A percentile compares a stretch with the other conserved stretches of the same genome.
Evolutionary conservation across 2,888 invertebrate species (phyloP).

Genomic region (Rotaria socialis): DNA sequence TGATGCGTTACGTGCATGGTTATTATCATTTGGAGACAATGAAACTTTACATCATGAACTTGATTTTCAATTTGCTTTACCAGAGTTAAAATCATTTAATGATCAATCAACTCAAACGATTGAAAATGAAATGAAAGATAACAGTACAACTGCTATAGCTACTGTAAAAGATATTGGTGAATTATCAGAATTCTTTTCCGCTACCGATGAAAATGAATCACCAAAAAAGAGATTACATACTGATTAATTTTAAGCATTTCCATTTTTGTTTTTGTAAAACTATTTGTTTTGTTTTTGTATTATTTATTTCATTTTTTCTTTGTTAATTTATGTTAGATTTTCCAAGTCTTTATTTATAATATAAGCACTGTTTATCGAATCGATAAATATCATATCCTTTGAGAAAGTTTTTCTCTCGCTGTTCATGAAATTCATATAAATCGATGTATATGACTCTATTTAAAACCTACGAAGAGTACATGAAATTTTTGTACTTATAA

Average conservation of each 20-base stretch:
- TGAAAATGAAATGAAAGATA: background rate
- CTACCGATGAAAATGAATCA: background rate
- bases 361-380: background rate
- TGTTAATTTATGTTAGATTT: background rate
- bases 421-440: background rate
- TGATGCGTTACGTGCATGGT: conserved; percentile 6
- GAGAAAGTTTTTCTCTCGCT: background rate
- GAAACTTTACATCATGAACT: background rate
- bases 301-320: background rate
- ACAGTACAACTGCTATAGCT: background rate
- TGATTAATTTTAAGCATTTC: background rate
- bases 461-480: too few species aligned
- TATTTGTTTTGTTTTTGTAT: background rate
- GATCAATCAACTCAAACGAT: background rate
- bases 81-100: background rate
- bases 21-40: background rate
- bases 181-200: background rate
- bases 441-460: too few species aligned
- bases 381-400: background rate
- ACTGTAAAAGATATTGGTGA: background rate
- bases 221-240: background rate
- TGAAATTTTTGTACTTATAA: too few species aligned
- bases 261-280: background rate
- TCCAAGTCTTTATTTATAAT: background rate
- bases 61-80: background rate